Evolutionary conservation across 2,113 vertebrate species (phyloP), one percentile per base, ranked within the genome.

Genomic region (Mesocricetus auratus): DNA sequence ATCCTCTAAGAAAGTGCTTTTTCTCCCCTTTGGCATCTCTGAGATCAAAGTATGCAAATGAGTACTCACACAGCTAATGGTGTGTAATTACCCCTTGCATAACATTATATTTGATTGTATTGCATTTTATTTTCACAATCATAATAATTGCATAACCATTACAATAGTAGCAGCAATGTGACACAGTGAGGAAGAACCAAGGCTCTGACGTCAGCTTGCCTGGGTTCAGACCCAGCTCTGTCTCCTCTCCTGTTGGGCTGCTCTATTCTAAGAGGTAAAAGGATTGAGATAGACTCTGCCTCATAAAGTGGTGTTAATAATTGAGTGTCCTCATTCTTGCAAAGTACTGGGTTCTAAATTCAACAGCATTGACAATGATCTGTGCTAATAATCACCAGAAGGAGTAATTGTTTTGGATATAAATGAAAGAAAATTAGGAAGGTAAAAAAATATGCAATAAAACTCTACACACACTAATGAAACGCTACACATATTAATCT

Each of bases 41-140:
- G 73, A 95, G 95, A 95, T 60, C 88, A 79, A 89, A 96, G 89
- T 89, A 95, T 96, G 95, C 86, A 96, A 95, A 89, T 95, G 94
- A 97, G 90, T 39, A 58, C 93, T 82, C 89, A 78, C 77, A 81
- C 78, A 82, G 71, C 77, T 97, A 97, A 97, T n/a, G 97, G 56
- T 50, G 50, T 71, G 36, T 91, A 95, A 89, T 96, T 94, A 95
- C 71, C 62, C 74, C 91, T 93, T 94, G 94, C 82, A 97, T 82
- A 94, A 86, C 96, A 88, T 89, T 87, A 81, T 36, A 91, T 94
- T 90, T 89, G 68, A 90, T 88, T 74, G n/a, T 79, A 83, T 93
- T 93, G 92, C 11, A 69, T 92, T 87, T 62, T 81, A 60, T 86
- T 94, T 91, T 66, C 75, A 74, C 79, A 92, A 36, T 83, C 90